Conservation (phyloP, 2,113 vertebrate genomes). For the Muntiacus reevesi region DNA sequence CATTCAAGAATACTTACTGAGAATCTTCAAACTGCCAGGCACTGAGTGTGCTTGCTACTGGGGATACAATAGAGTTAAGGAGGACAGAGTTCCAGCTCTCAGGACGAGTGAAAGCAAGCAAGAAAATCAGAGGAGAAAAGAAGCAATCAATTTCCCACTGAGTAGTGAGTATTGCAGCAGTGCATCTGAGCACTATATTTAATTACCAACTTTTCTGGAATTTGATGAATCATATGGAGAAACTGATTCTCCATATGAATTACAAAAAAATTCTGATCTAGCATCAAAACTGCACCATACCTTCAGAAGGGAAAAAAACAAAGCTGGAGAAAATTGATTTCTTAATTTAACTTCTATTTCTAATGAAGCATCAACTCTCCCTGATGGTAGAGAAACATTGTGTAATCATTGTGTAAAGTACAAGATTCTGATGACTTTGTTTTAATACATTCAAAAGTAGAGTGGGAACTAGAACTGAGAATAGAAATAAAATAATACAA, state of each 20-base stretch:
- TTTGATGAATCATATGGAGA: background rate
- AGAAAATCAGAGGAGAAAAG: background rate
- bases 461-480: background rate
- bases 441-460: background rate
- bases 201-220: too few species aligned
- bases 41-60: background rate
- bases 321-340: background rate
- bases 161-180: background rate
- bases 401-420: background rate
- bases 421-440: background rate
- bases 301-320: background rate
- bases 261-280: background rate
- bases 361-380: background rate
- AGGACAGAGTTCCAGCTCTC: background rate
- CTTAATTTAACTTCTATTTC: constrained; percentile 25
- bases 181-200: background rate
- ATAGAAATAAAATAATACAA: background rate
- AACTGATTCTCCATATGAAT: background rate
- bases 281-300: background rate
- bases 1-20: background rate
- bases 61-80: background rate
- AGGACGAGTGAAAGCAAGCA: background rate
- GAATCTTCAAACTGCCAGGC: background rate
- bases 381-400: background rate
- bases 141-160: rapidly evolving